A percentile compares a stretch with the other conserved stretches of the same genome.
These are phyloP conservation scores for Carabus problematicus DNA, from an alignment of 2,888 invertebrate genomes.

Conservation along the genomic window DNA sequence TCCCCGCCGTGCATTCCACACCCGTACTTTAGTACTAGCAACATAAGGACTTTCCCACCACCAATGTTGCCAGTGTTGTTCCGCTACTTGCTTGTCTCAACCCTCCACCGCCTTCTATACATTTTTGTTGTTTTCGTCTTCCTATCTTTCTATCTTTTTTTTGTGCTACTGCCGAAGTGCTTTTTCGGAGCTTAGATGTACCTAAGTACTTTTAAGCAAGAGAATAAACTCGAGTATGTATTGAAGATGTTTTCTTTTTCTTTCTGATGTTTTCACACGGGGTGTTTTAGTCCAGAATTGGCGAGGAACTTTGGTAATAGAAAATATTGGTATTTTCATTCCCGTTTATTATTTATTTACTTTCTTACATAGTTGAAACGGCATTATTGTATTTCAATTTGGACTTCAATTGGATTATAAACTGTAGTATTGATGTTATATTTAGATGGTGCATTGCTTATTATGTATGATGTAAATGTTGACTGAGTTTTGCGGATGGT, in stretches of 20 bases:
- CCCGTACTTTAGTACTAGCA: too few species aligned
- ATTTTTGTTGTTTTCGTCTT: constrained; percentile 12
- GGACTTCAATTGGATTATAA: background rate
- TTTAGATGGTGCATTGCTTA: too few species aligned
- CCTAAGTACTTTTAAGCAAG: constrained; percentile 13
- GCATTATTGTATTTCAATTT: background rate
- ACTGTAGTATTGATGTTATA: background rate
- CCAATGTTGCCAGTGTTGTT: background rate
- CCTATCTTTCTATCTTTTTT: too few species aligned
- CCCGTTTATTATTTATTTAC: too few species aligned
- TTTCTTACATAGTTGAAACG: background rate
- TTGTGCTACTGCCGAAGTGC: constrained; percentile 13
- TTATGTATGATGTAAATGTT: too few species aligned
- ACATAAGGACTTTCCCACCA: background rate
- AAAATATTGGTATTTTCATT: too few species aligned
- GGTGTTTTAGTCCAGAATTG: background rate
- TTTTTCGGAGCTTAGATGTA: constrained; percentile 24
- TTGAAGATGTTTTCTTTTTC: constrained; percentile 12
- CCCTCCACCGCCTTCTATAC: background rate
- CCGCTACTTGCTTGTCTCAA: constrained; percentile 8
- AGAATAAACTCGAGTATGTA: constrained; percentile 3
- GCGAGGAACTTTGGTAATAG: background rate
- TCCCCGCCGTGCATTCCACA: background rate
- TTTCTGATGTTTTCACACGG: background rate
- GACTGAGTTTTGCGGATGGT: too few species aligned